Conservation (phyloP, 2,113 vertebrate species). For the Nansenia antarctica region DNA sequence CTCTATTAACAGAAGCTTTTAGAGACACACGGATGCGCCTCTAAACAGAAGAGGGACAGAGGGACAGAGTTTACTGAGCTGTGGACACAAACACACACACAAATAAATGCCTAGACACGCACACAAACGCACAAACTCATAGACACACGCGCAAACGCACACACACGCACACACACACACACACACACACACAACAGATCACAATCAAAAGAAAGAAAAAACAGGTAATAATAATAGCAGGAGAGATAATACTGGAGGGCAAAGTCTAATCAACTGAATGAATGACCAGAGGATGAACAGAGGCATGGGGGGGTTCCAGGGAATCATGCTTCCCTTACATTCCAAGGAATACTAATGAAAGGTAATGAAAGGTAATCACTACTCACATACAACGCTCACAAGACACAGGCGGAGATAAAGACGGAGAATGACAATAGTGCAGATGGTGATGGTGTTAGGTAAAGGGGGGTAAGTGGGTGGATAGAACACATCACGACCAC, state of each 20-base stretch:
- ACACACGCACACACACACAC: background rate
- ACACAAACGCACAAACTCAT: background rate
- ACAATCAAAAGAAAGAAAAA: background rate
- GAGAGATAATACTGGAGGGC: background rate
- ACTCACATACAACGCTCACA: background rate
- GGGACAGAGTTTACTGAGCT: background rate
- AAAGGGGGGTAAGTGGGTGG: no score
- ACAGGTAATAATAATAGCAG: background rate
- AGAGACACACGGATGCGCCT: background rate
- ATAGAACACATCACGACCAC: background rate
- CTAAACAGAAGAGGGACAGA: background rate
- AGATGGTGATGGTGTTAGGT: background rate
- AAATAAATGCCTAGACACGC: background rate
- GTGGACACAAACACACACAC: background rate
- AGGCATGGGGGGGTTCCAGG: background rate
- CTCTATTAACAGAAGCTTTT: slow-evolving; percentile 10
- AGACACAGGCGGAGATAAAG: no score
- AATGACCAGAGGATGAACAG: background rate
- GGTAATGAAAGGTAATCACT: no score
- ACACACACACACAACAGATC: background rate
- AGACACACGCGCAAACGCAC: background rate
- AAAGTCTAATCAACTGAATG: background rate
- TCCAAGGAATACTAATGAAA: background rate
- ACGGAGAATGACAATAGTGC: slow-evolving; percentile 9
- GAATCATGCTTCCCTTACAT: background rate